Conservation (phyloP, 2,888 invertebrate genomes). For the Chrysodeixis includens region DNA sequence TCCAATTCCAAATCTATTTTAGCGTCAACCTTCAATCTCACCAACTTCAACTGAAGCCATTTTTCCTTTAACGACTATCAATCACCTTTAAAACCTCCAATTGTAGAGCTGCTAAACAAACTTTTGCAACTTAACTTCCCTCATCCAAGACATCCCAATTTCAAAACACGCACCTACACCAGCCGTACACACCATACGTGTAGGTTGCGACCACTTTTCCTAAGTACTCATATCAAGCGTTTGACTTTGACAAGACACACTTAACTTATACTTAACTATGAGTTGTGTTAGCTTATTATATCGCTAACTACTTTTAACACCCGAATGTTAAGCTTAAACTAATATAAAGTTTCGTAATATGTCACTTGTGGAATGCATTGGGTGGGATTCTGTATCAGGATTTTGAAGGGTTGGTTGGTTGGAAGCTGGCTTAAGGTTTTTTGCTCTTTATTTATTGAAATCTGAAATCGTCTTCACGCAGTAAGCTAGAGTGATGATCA, state of each 20-base stretch:
- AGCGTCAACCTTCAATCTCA: too few species aligned
- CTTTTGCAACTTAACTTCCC: too few species aligned
- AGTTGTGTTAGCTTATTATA: constrained; percentile 70
- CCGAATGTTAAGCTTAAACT: constrained; percentile 56
- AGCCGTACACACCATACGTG: constrained; percentile 57
- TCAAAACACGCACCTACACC: constrained; percentile 52
- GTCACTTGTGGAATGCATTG: constrained; percentile 34
- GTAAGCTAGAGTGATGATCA: too few species aligned
- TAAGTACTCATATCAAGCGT: constrained; percentile 75
- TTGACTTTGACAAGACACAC: constrained; percentile 83
- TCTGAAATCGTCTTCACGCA: too few species aligned
- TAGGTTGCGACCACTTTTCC: constrained; percentile 61
- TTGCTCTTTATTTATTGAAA: too few species aligned
- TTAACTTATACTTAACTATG: constrained; percentile 78
- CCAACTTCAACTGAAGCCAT: too few species aligned
- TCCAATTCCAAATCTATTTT: too few species aligned
- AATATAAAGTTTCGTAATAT: constrained; percentile 45
- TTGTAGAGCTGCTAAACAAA: too few species aligned
- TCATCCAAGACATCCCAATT: too few species aligned
- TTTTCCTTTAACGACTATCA: too few species aligned
- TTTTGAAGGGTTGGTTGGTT: neutral
- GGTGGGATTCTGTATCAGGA: neutral
- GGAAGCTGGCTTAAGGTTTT: too few species aligned
- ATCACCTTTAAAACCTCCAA: too few species aligned
- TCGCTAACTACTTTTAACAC: constrained; percentile 80